Evolutionary conservation across 2,113 vertebrate species (phyloP), one percentile per base, ranked within the genome.

Genomic region (Odocoileus virginianus): DNA sequence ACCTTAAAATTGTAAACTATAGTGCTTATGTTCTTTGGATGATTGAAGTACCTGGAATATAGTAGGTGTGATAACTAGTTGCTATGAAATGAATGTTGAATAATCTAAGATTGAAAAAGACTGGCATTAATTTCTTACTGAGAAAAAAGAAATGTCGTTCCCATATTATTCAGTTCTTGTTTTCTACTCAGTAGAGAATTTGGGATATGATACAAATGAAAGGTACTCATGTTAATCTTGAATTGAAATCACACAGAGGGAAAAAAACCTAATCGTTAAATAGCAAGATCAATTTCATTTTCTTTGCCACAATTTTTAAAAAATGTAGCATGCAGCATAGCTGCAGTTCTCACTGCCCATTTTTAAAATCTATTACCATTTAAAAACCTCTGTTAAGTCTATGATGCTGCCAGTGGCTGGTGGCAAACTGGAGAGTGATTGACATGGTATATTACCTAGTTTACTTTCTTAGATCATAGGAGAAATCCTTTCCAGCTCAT

Each of bases 401-500:
- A 6, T 78, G 74, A 9, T 86, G 4, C 5, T 78, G 1, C 76
- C 74, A 64, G 47, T 64, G 67, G 27, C 60, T 91, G 16, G 45
- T 71, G 86, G 61, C 94, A 91, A 89, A 97, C 64, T 95, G 96
- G 60, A 71, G n/a, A 81, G n/a, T 54, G 92, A 97, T 61, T 71
- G 78, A 45, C 58, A 13, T 60, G 52, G 84, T 9, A 3, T 45
- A 9, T 87, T 97, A 64, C 82, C 82, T 10, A 2, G 47, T 92
- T 98, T 94, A 89, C 1, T 0, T 95, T 85, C 89, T 86, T 78
- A 81, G n/a, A 28, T 93, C 97, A 90, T 83, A 78, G 57, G 43
- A 96, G 83, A 78, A 13, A 84, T 95, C 85, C 78, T 98, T 97
- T 96, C 92, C 67, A 97, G 71, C 52, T 85, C 87, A 71, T 85